Conservation (phyloP, 2,113 vertebrate species). For the Phaethornis superciliosus region DNA sequence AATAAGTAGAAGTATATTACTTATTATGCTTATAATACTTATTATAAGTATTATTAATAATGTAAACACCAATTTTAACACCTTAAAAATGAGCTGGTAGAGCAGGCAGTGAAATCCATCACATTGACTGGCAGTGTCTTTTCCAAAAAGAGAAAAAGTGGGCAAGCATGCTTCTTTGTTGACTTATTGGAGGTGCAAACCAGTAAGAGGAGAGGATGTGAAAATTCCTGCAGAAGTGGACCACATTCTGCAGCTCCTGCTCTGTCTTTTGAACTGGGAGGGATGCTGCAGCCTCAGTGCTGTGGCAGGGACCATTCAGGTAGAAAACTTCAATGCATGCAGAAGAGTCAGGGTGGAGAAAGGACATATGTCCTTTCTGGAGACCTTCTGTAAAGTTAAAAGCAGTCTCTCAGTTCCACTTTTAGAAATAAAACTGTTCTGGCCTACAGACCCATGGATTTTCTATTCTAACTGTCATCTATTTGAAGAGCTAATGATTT, state of each 20-base stretch:
- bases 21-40: fast-evolving
- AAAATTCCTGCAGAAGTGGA: not conserved
- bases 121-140: not conserved
- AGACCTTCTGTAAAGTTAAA: not conserved
- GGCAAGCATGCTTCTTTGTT: not conserved
- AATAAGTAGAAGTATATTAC: not conserved
- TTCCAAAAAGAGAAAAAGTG: not conserved
- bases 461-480: not conserved
- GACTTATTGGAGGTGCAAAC: not conserved
- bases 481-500: not conserved
- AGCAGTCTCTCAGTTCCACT: not conserved
- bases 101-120: not conserved
- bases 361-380: not conserved
- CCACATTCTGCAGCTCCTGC: not conserved
- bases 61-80: not conserved
- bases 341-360: not conserved
- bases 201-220: not conserved
- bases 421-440: not conserved
- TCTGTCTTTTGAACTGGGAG: not conserved
- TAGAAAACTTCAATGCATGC: not conserved
- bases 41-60: not conserved
- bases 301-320: not conserved
- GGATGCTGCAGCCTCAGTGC: not conserved
- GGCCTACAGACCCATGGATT: not conserved
- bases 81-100: not conserved